Base-by-base conservation (phyloP, 2,888 invertebrate species). In the Cremastinae sp. region DNA sequence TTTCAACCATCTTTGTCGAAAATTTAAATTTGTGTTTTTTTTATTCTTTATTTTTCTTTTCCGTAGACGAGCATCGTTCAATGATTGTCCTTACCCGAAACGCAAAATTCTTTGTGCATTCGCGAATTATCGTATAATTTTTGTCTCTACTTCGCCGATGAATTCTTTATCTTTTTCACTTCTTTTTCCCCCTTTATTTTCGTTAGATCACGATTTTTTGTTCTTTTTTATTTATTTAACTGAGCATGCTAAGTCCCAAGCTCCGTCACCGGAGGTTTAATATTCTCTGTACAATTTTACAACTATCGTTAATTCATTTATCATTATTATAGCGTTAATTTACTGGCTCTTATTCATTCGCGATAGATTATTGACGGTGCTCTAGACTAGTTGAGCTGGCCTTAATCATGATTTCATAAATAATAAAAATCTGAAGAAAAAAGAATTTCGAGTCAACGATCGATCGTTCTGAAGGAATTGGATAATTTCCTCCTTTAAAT, bases 231-330 rank as follows among this genome's bases (percentile, higher is more conserved):
- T 85, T 86, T 84, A 86, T 86, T 86, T 85, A 87, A 89, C 89
- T 89, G 89, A 89, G 89, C 89, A 89, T 89, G 89, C 89, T 89
- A 89, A 89, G 89, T 89, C 89, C 89, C 89, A 89, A 89, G 89
- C 89, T 89, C 89, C 89, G 84, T 85, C 75, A 83, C 80, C 86
- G 89, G 89, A 88, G 88, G 87, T 84, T 76, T 74, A 53, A 75
- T 80, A 77, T 80, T 80, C 79, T 79, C 77, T 80, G 75, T 77
- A 78, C 72, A 73, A 70, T 41, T 53, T 73, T 45, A 74, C 75
- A 58, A 12, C 43, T 74, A 62, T 78, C 20, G 51, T 75, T 75
- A 59, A 77, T 77, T 41, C 51, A 41, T 58, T 58, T 58, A 68
- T 49, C 56, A 62, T 75, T 78, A 77, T 73, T 74, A 82, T 71